These are phyloP conservation scores for Donacobius atricapilla DNA, from an alignment of 2,113 vertebrate genomes.

Conservation along the genomic window DNA sequence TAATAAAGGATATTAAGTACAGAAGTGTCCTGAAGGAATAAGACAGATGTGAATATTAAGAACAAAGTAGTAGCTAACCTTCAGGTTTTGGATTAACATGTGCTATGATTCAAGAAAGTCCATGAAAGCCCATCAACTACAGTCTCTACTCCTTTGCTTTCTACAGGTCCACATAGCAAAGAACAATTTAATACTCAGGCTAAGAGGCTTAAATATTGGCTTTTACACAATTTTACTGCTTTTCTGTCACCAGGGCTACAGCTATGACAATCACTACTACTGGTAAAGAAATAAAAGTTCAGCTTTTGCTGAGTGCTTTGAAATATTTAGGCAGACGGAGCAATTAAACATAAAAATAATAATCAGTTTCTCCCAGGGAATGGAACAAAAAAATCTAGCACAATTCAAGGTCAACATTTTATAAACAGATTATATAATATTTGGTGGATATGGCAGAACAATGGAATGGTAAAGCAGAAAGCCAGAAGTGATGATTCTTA, in stretches of 20 bases:
- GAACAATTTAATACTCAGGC: neutral
- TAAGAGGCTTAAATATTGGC: neutral
- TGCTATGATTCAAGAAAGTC: neutral
- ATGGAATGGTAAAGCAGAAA: neutral
- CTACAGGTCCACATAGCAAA: neutral
- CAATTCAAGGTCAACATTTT: neutral
- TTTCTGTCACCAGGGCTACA: neutral
- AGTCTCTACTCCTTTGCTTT: neutral
- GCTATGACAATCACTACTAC: neutral
- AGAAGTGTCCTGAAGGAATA: neutral
- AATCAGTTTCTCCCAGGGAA: neutral
- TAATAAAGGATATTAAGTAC: neutral
- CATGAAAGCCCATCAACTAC: neutral
- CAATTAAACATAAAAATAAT: neutral
- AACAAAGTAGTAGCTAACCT: neutral
- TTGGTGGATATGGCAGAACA: neutral
- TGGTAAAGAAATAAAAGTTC: neutral
- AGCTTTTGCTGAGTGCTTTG: neutral
- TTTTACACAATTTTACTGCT: neutral
- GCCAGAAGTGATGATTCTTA: neutral
- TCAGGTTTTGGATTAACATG: neutral
- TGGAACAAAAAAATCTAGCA: neutral
- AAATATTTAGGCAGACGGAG: neutral
- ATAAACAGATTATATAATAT: neutral
- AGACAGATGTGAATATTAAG: neutral